Percentiles rank a stretch among this genome's conserved stretches.
phyloP scores from a whole-genome alignment of 2,888 invertebrate genomes.

The Cantharis flavilabris region DNA sequence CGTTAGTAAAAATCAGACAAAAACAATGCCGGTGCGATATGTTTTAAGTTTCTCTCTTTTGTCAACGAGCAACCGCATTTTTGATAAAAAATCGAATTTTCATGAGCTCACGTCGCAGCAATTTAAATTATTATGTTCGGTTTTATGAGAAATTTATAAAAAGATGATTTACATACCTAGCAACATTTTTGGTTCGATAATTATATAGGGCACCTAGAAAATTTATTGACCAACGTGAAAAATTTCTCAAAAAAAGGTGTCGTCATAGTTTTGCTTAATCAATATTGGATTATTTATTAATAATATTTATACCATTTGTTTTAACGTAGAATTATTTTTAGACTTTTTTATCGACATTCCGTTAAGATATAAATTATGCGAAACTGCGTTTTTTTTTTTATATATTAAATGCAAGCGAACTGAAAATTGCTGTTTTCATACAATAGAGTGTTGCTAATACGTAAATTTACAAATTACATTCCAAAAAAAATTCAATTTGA shows the following conservation, averaged over 20 bases:
- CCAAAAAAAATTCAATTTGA: slow-evolving; percentile 18
- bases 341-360: background rate
- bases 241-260: background rate
- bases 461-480: slow-evolving; percentile 10
- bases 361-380: background rate
- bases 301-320: background rate
- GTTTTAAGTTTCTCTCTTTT: background rate
- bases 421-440: background rate
- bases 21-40: too few relatives aligned
- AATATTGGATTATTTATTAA: background rate
- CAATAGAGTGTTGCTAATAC: slow-evolving; percentile 3
- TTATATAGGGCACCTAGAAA: background rate
- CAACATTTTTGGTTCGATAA: background rate
- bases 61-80: background rate
- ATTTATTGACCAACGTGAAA: background rate
- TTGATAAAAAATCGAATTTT: background rate
- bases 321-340: background rate
- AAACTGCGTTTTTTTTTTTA: background rate
- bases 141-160: background rate
- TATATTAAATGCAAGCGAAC: background rate
- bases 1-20: too few relatives aligned
- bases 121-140: background rate
- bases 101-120: background rate
- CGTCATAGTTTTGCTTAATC: background rate
- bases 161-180: background rate